Evolutionary conservation across 2,888 invertebrate species (phyloP), one percentile per base, ranked within the genome.

Genomic region (Lymantria dispar): DNA sequence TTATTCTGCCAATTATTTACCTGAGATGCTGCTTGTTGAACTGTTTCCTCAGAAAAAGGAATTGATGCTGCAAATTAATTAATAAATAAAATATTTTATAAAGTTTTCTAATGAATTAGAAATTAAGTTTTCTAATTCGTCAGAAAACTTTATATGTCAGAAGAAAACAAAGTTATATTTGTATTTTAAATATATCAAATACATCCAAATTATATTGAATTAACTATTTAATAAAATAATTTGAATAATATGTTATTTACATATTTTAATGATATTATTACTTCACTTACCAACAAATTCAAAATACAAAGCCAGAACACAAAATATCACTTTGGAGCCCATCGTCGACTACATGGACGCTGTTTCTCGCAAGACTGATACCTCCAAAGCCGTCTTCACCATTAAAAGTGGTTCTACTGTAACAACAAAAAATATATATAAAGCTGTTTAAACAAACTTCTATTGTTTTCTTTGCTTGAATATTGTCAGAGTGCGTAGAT

Each of bases 381-480:
- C 58, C 60, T 66, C 52, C 45, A 50, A 47, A 65, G 50, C 55
- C 61, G 69, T 53, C 68, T 57, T 55, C 66, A 64, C 63, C 70
- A 64, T 67, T 76, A 72, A 73, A 73, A 68, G 67, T 60, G 53
- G 58, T 62, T 70, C 62, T 64, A 62, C 62, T 59, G 64, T 68
- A 58, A 62, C 69, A 74, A 74, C 75, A 63, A 77, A 65, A 58
- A 41, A 49, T 43, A 54, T 41, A 40, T 48, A 47, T 64, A 74
- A 81, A 83, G 74, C 83, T 85, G 84, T 73, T 52, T 60, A 83
- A 58, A 85, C 70, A 83, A 14, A 56, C 7, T n/a, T 47, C 60
- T 62, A 68, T 78, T 76, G 72, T 79, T 47, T 22, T 43, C 37
- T 50, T 54, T 58, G 54, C 56, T 60, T 52, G 29, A 43, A 58